phyloP scores from a whole-genome alignment of 2,888 invertebrate species.

The Epicampocera succincta region DNA sequence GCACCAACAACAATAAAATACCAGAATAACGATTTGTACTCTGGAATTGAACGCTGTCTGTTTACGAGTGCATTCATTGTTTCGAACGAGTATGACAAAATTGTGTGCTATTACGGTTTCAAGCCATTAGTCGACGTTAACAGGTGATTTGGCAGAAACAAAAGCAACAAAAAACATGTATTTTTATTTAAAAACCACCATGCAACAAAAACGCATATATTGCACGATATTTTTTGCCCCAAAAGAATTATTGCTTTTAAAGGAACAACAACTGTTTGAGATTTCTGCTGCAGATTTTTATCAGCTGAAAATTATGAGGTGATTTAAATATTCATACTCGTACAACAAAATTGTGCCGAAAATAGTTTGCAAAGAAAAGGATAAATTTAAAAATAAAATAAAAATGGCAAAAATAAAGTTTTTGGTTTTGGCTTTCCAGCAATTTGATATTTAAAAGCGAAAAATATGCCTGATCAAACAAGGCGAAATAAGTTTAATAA shows the following conservation, averaged over 20 bases:
- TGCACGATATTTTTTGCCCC: no score
- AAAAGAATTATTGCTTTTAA: constrained; percentile 27
- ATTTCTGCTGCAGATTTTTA: constrained; percentile 52
- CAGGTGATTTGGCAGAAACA: constrained; percentile 63
- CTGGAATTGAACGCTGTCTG: background rate
- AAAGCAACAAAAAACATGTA: background rate
- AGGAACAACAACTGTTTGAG: constrained; percentile 17
- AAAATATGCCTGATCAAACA: no score
- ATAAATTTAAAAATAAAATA: no score
- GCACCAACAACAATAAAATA: constrained; percentile 1
- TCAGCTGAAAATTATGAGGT: constrained; percentile 57
- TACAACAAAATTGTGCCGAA: constrained; percentile 46
- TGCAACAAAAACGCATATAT: no score
- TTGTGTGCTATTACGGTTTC: constrained; percentile 61
- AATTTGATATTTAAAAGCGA: no score
- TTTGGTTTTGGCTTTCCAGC: no score
- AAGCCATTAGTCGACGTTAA: constrained; percentile 66
- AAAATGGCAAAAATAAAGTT: no score
- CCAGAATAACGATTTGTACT: constrained; percentile 25
- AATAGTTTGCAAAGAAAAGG: constrained; percentile 1
- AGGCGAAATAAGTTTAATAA: no score
- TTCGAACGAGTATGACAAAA: constrained; percentile 40
- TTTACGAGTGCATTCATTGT: background rate
- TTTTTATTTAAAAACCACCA: background rate
- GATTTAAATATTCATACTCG: constrained; percentile 36